Evolutionary conservation across 2,797 vertebrate genomes (phyloP).

Genomic region (Acanthornis magna): DNA sequence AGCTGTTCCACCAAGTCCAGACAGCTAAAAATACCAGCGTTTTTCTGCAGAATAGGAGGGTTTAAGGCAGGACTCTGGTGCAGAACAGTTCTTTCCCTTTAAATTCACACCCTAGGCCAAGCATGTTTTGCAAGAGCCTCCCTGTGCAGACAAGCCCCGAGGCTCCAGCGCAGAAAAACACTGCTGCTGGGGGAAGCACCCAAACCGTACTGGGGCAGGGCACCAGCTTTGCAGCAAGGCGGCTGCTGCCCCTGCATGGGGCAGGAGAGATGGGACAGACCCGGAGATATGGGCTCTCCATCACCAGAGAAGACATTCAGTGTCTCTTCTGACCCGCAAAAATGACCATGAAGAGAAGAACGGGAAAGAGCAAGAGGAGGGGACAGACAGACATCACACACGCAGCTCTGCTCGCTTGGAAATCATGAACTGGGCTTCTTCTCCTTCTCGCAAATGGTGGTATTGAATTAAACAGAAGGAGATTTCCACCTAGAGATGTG

Average conservation of each 20-base stretch:
- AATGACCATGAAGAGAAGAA: neutral
- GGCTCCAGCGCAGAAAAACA: constrained; percentile 18
- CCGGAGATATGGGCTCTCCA: neutral
- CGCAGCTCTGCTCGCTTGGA: neutral
- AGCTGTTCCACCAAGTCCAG: neutral
- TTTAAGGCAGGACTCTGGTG: neutral
- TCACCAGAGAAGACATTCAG: fast-evolving
- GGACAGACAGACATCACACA: neutral
- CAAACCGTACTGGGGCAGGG: neutral
- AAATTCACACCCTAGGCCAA: constrained; percentile 54
- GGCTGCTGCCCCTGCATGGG: too few species aligned
- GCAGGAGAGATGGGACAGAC: neutral
- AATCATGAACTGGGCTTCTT: neutral
- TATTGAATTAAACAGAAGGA: neutral
- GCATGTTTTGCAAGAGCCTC: constrained; percentile 62
- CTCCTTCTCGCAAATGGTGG: neutral
- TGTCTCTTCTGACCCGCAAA: neutral
- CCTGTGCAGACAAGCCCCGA: constrained; percentile 55
- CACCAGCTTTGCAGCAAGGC: fast-evolving
- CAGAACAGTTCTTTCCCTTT: constrained; percentile 36
- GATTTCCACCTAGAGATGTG: neutral
- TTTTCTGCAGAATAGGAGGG: neutral
- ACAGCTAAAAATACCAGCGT: neutral
- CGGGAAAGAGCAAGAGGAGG: neutral
- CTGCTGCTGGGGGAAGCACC: constrained; percentile 36